Evolutionary conservation across 2,888 invertebrate species (phyloP).

Genomic region (Acrobasis consociella): DNA sequence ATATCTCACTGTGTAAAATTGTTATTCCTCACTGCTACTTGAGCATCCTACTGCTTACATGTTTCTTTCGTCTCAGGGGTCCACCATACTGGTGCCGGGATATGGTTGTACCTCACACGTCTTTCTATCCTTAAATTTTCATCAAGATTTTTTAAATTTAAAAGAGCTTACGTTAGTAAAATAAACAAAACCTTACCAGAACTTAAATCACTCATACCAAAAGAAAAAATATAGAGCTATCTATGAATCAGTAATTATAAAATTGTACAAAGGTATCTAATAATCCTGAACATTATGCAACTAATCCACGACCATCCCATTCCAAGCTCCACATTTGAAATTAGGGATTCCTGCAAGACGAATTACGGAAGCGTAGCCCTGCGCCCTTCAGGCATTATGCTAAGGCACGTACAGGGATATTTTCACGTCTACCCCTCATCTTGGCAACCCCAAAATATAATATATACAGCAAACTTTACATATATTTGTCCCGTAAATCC

Average conservation of each 20-base stretch:
- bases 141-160: no score
- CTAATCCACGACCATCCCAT: conserved; percentile 36
- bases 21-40: no score
- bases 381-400: conserved; percentile 80
- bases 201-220: background rate
- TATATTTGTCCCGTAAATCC: conserved; percentile 83
- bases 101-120: no score
- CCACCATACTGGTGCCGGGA: no score
- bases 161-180: no score
- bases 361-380: conserved; percentile 75
- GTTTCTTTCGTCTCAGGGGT: no score
- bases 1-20: no score
- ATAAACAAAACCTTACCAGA: no score
- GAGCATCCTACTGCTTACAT: no score
- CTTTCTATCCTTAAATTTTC: no score
- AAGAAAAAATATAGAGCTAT: background rate
- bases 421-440: conserved; percentile 78
- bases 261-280: background rate
- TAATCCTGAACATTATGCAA: conserved; percentile 25
- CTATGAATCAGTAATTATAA: background rate
- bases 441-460: conserved; percentile 80
- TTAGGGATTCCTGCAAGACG: conserved; percentile 81
- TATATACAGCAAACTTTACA: conserved; percentile 82
- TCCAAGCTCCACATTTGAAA: conserved; percentile 78
- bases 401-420: conserved; percentile 78